Percentiles rank a stretch among this genome's conserved stretches.
phyloP scores from a whole-genome alignment of 2,797 vertebrate genomes.

The Tamandua tetradactyla region DNA sequence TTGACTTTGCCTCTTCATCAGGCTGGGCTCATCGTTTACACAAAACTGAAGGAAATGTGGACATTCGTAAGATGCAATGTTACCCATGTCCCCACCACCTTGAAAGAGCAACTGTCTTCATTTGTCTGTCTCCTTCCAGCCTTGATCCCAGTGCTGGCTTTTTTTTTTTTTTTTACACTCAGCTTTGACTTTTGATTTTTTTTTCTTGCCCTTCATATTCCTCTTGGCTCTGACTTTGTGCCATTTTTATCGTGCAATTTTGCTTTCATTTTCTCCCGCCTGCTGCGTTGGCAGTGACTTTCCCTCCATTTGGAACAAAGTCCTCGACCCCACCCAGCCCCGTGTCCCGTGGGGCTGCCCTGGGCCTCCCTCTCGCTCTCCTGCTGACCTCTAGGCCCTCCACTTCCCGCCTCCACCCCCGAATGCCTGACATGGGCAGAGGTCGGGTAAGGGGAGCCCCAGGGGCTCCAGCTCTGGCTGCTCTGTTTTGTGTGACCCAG shows the following conservation, averaged over 20 bases:
- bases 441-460: neutral
- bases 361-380: neutral
- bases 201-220: constrained; percentile 59
- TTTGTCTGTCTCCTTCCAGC: neutral
- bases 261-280: constrained; percentile 73
- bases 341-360: constrained; percentile 42
- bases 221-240: constrained; percentile 71
- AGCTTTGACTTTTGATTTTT: constrained; percentile 57
- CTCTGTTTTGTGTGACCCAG: neutral
- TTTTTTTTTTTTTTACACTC: neutral
- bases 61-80: neutral
- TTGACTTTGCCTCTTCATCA: neutral
- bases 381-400: constrained; percentile 46
- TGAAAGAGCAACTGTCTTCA: neutral
- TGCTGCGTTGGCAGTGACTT: constrained; percentile 66
- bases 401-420: neutral
- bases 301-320: constrained; percentile 74
- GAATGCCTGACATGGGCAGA: neutral
- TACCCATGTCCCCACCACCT: neutral
- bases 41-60: neutral
- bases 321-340: constrained; percentile 65
- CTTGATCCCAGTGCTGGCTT: constrained; percentile 8
- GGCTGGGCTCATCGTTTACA: neutral
- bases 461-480: neutral
- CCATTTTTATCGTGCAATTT: constrained; percentile 65